A percentile compares a stretch with the other conserved stretches of the same genome.
These are phyloP conservation scores for Cottoperca gobio DNA, from an alignment of 2,797 vertebrate genomes.

Conservation along the genomic window DNA sequence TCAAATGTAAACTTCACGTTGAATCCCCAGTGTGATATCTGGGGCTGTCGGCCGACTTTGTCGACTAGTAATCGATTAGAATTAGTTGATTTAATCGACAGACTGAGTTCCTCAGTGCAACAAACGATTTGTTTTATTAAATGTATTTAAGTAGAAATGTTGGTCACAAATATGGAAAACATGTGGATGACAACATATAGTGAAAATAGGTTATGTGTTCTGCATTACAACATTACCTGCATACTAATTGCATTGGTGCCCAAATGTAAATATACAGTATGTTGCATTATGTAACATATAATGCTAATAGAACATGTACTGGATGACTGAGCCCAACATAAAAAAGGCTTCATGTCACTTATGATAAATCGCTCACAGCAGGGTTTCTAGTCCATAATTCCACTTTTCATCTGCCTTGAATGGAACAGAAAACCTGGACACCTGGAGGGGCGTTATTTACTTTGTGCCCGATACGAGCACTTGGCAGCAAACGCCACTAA, in stretches of 20 bases:
- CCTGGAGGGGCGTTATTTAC: conserved; percentile 60
- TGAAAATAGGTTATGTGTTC: too few relatives aligned
- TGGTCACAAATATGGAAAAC: neutral
- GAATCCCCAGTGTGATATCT: conserved; percentile 9
- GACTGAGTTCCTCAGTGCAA: too few relatives aligned
- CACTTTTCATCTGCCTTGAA: conserved; percentile 39
- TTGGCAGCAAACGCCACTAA: conserved; percentile 67
- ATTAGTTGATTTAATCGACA: too few relatives aligned
- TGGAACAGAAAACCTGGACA: conserved; percentile 46
- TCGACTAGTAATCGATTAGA: too few relatives aligned
- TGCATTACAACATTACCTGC: neutral
- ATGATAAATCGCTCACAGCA: neutral
- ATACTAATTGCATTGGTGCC: neutral
- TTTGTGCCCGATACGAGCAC: conserved; percentile 46
- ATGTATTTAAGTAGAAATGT: neutral
- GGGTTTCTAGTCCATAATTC: conserved; percentile 26
- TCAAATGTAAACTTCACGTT: conserved; percentile 7
- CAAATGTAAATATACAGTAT: neutral
- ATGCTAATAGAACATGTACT: neutral
- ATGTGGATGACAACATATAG: neutral
- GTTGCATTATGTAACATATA: neutral
- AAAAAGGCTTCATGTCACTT: conserved; percentile 27
- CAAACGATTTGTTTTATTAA: too few relatives aligned
- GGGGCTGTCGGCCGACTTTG: too few relatives aligned
- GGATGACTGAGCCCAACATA: neutral